A percentile compares a stretch with the other conserved stretches of the same genome.
Conservation (phyloP, 2,113 vertebrate species). For the Chaetura pelagica region DNA sequence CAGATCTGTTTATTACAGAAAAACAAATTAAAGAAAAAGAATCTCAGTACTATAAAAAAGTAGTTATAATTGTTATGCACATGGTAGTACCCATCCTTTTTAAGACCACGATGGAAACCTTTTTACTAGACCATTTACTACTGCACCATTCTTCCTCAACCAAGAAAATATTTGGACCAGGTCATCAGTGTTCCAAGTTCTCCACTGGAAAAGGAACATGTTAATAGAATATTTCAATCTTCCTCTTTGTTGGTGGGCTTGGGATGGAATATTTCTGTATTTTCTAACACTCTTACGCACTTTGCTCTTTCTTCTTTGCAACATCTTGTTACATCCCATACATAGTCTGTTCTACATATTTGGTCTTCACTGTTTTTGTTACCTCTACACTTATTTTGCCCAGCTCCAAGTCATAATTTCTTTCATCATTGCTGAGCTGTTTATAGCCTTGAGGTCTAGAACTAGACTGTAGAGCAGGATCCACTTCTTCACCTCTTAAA, state of each 20-base stretch:
- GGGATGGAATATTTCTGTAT: accelerated
- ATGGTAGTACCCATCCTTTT: accelerated
- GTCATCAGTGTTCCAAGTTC: not conserved
- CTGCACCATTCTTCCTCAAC: accelerated
- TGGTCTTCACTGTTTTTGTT: not conserved
- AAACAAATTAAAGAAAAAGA: not conserved
- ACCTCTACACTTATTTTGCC: not conserved
- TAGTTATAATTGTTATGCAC: not conserved
- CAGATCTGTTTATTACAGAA: not conserved
- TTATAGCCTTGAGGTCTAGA: not conserved
- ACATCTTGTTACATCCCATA: not conserved
- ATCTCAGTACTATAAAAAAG: not conserved
- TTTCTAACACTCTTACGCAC: not conserved
- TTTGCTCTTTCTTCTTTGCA: not conserved
- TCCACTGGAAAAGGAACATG: not conserved
- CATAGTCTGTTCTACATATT: not conserved
- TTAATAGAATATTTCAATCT: not conserved
- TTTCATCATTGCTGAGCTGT: not conserved
- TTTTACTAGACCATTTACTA: not conserved
- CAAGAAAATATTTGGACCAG: not conserved
- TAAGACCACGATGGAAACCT: accelerated
- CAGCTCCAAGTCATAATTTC: not conserved
- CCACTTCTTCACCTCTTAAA: not conserved
- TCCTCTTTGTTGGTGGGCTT: accelerated
- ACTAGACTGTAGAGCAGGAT: not conserved